These are phyloP conservation scores for Glomeris marginata DNA, from an alignment of 2,888 invertebrate species.

Conservation along the genomic window DNA sequence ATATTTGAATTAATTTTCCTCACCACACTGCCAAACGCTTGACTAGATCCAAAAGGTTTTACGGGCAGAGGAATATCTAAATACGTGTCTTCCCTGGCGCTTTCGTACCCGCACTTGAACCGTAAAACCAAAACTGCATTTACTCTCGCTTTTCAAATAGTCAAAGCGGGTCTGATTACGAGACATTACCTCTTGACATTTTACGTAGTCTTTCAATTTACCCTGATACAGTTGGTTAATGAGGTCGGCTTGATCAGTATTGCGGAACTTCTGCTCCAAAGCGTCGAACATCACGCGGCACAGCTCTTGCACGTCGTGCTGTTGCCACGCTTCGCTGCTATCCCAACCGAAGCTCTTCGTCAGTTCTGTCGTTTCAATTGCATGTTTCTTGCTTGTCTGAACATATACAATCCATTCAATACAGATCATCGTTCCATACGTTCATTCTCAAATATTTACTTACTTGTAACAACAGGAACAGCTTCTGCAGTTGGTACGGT, in stretches of 20 bases:
- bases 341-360: conserved; percentile 85
- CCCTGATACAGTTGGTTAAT: conserved; percentile 59
- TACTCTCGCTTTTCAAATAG: no score
- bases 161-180: no score
- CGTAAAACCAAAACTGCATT: background rate
- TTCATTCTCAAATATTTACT: no score
- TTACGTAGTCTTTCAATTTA: conserved; percentile 75
- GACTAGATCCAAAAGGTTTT: conserved; percentile 58
- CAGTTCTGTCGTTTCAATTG: conserved; percentile 72
- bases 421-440: conserved; percentile 10
- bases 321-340: conserved; percentile 76
- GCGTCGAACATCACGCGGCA: conserved; percentile 85
- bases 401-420: conserved; percentile 12
- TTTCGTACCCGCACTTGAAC: conserved; percentile 54
- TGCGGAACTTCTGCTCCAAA: conserved; percentile 64
- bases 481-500: conserved; percentile 68
- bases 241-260: conserved; percentile 62
- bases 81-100: conserved; percentile 64
- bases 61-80: conserved; percentile 75
- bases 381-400: conserved; percentile 57
- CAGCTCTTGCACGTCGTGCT: conserved; percentile 80
- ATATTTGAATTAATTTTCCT: conserved; percentile 22
- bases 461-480: conserved; percentile 70
- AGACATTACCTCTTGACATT: conserved; percentile 51
- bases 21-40: conserved; percentile 60